Percentiles rank a stretch among this genome's conserved stretches.
Conservation (phyloP, 92 coral and sea anemone species). For the Siderastrea siderea region DNA sequence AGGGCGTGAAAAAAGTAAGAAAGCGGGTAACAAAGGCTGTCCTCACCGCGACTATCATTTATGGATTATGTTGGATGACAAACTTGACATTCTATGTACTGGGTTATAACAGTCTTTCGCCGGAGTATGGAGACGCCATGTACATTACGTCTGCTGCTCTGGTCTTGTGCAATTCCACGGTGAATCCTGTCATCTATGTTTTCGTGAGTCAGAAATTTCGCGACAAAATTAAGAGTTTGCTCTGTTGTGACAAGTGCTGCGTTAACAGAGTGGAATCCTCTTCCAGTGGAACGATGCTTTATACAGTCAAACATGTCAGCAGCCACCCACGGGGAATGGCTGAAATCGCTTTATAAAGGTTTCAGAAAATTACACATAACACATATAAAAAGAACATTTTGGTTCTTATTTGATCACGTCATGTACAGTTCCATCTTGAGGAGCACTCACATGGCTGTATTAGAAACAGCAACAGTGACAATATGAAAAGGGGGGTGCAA, state of each 20-base stretch:
- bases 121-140: constrained; percentile 55
- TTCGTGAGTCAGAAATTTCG: constrained; percentile 31
- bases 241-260: constrained; percentile 30
- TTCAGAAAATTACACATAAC: too few species aligned
- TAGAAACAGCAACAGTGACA: too few species aligned
- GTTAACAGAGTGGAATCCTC: constrained; percentile 9
- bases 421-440: too few species aligned
- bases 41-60: constrained; percentile 67
- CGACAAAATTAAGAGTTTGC: constrained; percentile 27
- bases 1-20: constrained; percentile 62
- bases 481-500: too few species aligned
- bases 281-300: neutral
- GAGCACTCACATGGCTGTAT: too few species aligned
- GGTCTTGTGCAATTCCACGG: neutral
- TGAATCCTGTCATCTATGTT: too few species aligned
- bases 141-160: constrained; percentile 71
- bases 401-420: too few species aligned
- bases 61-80: constrained; percentile 75
- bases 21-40: constrained; percentile 80
- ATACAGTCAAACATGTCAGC: too few species aligned
- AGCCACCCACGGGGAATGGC: too few species aligned
- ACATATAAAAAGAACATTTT: too few species aligned
- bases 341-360: too few species aligned
- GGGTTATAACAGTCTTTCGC: constrained; percentile 59
- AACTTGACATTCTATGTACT: constrained; percentile 67